These are phyloP conservation scores for Meloidogyne chitwoodi DNA, from an alignment of 1,140 invertebrate genomes.

Conservation along the genomic window DNA sequence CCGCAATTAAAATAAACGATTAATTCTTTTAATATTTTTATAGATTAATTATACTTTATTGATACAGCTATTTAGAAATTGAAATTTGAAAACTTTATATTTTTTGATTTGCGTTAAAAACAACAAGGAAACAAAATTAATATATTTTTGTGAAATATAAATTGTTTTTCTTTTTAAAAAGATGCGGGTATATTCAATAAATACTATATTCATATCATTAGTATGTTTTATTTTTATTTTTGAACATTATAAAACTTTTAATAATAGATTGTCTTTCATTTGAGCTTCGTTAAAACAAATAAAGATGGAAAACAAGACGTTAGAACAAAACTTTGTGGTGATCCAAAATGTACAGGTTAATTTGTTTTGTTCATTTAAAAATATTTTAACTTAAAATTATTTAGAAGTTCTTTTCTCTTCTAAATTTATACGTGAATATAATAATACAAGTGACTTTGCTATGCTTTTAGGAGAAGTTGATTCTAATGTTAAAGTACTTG, in stretches of 20 bases:
- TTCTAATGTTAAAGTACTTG: neutral
- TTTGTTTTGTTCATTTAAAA: neutral
- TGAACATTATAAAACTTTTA: neutral
- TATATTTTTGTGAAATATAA: neutral
- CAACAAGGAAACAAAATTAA: too few species aligned
- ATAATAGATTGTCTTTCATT: neutral
- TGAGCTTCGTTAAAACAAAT: neutral
- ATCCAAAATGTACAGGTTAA: neutral
- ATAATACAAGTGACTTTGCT: neutral
- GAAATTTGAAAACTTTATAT: neutral
- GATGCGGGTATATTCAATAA: neutral
- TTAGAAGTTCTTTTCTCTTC: conserved; percentile 9
- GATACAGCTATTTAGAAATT: neutral
- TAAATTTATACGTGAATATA: neutral
- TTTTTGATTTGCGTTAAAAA: neutral
- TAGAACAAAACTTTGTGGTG: conserved; percentile 11
- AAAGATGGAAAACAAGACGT: neutral
- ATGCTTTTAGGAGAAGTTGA: neutral
- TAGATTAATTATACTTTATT: neutral
- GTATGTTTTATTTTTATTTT: neutral
- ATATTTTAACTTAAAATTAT: neutral
- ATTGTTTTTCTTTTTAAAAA: neutral
- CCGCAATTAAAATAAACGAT: neutral
- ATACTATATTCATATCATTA: neutral
- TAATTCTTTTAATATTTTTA: neutral